Base-by-base conservation (phyloP, 64 coral and sea anemone species). In the Trachythela sp. region DNA sequence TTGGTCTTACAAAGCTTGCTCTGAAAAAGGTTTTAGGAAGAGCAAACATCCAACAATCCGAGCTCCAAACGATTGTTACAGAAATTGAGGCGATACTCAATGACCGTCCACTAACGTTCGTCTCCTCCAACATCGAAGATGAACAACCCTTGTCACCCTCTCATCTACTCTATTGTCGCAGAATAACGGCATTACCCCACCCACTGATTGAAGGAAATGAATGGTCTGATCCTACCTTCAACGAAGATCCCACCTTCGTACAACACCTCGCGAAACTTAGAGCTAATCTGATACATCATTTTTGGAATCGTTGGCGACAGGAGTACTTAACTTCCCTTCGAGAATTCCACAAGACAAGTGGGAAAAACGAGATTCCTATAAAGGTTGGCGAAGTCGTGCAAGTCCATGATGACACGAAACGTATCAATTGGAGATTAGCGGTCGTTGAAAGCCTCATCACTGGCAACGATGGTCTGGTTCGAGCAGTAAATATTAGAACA, bases 271-370 rank as follows among this genome's bases (percentile, higher is more conserved):
- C 56, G 26, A 64, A 64, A 64, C 1, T 0, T 10, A 64, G 20
- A 64, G 5, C 56, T 64, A 1, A 64, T 64, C 5, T 64, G 1
- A 64, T 64, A 0, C 56, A 64, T 0, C 56, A 64, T 5, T 64
- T 64, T 18, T 64, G 56, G 56, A 64, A 64, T 10, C 56, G 56
- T 5, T 90, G 88, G 88, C 56, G 56, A 0, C 0, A 90, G 27
- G 88, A 90, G 39, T 90, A 90, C 11, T 71, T 90, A 11, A 90
- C 72, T 15, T 84, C 72, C 22, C 43, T 84, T n/a, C n/a, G n/a
- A n/a, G n/a, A n/a, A n/a, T n/a, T n/a, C n/a, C n/a, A n/a, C n/a
- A n/a, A n/a, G n/a, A n/a, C n/a, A n/a, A n/a, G n/a, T n/a, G n/a
- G n/a, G n/a, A n/a, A n/a, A n/a, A n/a, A n/a, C n/a, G n/a, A n/a